Evolutionary conservation across 35 echinoderm and acorn worm species (phyloP), one percentile per base, ranked within the genome.

Genomic region (Ophioderma brevispina): DNA sequence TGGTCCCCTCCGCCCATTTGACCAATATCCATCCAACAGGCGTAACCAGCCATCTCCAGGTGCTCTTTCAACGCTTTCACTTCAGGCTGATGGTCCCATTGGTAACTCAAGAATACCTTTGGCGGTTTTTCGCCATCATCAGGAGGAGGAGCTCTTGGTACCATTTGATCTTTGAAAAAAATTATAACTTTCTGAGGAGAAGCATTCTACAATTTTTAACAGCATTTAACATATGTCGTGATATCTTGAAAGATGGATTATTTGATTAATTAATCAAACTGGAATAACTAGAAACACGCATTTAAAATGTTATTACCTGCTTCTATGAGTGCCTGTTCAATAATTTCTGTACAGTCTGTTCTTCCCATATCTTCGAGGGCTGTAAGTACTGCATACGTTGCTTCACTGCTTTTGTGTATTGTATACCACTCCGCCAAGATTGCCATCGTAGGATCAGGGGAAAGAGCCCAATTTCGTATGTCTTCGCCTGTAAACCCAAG

Each of bases 1-100:
- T 94, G 81, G 55, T 98, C 96, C 36, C 96, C 96, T 39, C 96
- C 96, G 76, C 96, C 96, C 96, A 98, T 98, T 87, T 98, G 96
- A 75, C 96, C 96, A 80, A 98, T 98, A 75, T 98, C 92, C 93
- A 98, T 92, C 96, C 96, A 98, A 79, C 96, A 98, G 36, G 64
- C 59, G 39, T 89, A 98, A 0, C 96, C 96, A 23, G 96, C 96
- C 87, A 92, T 98, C 80, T 95, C 96, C 13, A 98, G 86, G 28
- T 98, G 96, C 37, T 95, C 87, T 40, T 84, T 92, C 38, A 98
- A 77, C 25, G 78, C 88, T 56, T 94, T 98, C 4, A 98, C 96
- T 75, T 96, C 94, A 13, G 86, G 76, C n/a, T 96, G 94, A 37
- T 96, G 90, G 63, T 98, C 96, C 96, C 96, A 98, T 41, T 98